Conservation (phyloP, 2,797 vertebrate species). For the Cyclura pinguis region DNA sequence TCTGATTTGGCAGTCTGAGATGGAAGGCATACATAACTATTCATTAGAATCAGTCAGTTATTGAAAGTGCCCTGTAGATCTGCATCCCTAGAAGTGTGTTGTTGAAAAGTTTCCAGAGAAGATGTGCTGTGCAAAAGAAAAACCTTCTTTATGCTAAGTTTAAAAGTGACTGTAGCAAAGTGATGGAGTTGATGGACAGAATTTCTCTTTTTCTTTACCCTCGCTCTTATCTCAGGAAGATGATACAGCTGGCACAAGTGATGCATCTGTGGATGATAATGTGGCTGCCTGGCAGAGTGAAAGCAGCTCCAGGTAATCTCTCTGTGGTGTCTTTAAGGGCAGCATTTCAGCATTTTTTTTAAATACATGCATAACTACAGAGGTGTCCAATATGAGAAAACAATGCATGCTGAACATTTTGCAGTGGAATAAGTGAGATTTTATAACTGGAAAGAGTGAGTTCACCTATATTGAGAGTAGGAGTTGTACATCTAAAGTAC, state of each 20-base stretch:
- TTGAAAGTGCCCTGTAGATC: neutral
- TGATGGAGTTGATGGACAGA: neutral
- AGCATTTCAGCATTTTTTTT: neutral
- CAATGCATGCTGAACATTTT: neutral
- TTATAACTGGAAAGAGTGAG: neutral
- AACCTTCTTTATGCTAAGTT: neutral
- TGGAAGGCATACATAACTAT: neutral
- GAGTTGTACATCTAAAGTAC: neutral
- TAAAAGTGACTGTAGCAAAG: neutral
- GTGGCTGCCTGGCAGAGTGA: conserved; percentile 93
- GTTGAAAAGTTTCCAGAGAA: neutral
- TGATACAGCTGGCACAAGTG: conserved; percentile 86
- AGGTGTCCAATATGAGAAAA: too few relatives aligned
- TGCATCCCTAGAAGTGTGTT: neutral
- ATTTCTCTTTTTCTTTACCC: neutral
- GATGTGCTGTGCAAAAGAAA: neutral
- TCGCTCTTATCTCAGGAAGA: conserved; percentile 80
- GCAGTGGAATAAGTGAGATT: neutral
- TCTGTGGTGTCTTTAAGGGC: neutral
- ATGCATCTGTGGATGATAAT: conserved; percentile 88
- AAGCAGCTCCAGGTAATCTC: conserved; percentile 92
- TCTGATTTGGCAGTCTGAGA: neutral
- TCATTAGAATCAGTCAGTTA: neutral
- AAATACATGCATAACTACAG: neutral
- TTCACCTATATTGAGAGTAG: neutral